phyloP scores from a whole-genome alignment of 2,888 invertebrate genomes.

The Xestoiulus laeticollis region DNA sequence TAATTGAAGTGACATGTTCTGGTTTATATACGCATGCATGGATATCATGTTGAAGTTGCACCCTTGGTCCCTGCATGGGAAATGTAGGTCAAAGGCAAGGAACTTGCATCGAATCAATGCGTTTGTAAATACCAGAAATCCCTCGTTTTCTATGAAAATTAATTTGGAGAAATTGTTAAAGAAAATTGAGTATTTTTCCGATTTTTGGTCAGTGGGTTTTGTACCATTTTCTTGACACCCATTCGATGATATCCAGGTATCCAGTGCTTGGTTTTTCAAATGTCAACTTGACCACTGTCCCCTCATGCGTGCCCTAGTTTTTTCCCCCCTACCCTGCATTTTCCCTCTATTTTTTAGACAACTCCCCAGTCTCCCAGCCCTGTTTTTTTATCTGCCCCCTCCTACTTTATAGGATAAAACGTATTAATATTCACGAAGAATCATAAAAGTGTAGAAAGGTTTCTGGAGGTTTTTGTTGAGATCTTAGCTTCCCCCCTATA shows the following conservation, averaged over 20 bases:
- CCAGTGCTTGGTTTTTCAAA: background rate
- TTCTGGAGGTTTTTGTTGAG: background rate
- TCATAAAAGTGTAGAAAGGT: background rate
- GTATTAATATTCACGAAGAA: background rate
- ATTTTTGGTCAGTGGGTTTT: background rate
- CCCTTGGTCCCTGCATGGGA: background rate
- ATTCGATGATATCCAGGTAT: background rate
- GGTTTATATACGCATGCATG: conserved; percentile 26
- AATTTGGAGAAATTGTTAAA: background rate
- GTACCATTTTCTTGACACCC: background rate
- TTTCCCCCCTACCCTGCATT: background rate
- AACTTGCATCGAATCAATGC: background rate
- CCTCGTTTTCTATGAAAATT: background rate
- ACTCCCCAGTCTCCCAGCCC: background rate
- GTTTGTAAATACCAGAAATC: background rate
- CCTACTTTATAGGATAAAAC: background rate
- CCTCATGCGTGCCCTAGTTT: conserved; percentile 17
- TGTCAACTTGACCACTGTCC: conserved; percentile 18
- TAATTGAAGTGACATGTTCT: conserved; percentile 18
- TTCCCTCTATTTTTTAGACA: background rate
- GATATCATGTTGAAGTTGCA: background rate
- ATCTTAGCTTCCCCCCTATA: no score
- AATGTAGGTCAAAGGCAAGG: conserved; percentile 9
- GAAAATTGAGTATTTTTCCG: background rate
- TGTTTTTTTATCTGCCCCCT: background rate